Conservation (phyloP, 2,888 invertebrate genomes). For the Folsomia manolachei region DNA sequence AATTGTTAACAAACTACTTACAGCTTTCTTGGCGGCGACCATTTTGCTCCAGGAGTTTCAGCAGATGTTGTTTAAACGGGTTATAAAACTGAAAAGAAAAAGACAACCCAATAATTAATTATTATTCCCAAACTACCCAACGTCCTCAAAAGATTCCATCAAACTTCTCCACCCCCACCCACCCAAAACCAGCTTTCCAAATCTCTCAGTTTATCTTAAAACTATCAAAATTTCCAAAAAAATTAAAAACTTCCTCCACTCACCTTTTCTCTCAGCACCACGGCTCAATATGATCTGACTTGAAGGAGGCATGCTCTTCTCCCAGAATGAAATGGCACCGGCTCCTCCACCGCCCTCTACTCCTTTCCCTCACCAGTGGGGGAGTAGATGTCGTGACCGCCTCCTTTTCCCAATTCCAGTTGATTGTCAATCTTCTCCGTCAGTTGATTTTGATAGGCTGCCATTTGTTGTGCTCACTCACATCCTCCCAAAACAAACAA, state of each 20-base stretch:
- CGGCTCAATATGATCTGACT: background rate
- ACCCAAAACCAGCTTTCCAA: no score
- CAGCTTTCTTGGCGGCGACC: conserved; percentile 86
- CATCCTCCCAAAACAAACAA: conserved; percentile 15
- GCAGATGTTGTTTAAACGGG: background rate
- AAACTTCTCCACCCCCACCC: background rate
- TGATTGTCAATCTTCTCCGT: background rate
- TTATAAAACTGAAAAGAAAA: background rate
- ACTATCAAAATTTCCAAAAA: background rate
- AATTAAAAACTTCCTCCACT: background rate
- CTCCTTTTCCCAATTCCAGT: no score
- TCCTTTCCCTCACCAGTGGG: no score
- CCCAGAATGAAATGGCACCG: background rate
- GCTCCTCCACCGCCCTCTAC: no score
- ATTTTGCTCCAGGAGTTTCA: conserved; percentile 57
- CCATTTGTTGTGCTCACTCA: conserved; percentile 43
- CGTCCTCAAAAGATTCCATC: background rate
- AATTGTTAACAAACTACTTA: no score
- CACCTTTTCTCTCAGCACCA: background rate
- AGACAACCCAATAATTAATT: background rate
- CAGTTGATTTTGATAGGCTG: conserved; percentile 24
- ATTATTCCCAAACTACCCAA: background rate
- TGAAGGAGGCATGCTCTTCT: background rate
- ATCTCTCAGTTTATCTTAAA: no score
- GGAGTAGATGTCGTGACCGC: no score